These are phyloP conservation scores for Spodoptera littoralis DNA, from an alignment of 2,888 invertebrate genomes.

Conservation along the genomic window DNA sequence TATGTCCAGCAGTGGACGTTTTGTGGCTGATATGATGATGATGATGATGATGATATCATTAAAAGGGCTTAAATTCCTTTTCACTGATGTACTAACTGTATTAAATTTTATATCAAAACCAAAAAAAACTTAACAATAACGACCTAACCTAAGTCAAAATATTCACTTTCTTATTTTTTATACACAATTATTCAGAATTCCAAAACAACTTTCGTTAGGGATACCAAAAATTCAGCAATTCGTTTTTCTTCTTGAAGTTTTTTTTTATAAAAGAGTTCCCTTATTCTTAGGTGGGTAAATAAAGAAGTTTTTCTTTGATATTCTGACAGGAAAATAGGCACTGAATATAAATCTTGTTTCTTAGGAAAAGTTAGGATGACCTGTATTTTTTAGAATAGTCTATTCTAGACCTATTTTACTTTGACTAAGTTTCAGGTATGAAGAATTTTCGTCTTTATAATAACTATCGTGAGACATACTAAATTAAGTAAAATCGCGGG, in stretches of 20 bases:
- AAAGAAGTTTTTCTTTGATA: constrained; percentile 48
- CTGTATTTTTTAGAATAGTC: constrained; percentile 28
- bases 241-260: constrained; percentile 19
- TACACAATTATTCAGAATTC: constrained; percentile 17
- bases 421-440: no score
- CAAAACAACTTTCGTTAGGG: constrained; percentile 27
- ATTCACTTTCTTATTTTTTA: background rate
- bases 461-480: no score
- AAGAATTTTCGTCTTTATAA: no score
- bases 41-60: no score
- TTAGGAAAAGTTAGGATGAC: constrained; percentile 17
- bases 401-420: background rate
- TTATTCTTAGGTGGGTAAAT: constrained; percentile 36
- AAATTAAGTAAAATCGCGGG: no score
- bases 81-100: no score
- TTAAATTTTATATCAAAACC: no score
- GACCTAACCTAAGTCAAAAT: no score
- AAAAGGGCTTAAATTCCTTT: no score
- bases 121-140: no score
- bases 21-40: no score
- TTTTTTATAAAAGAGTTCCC: constrained; percentile 33
- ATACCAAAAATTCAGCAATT: constrained; percentile 21
- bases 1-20: no score
- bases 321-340: constrained; percentile 45
- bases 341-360: constrained; percentile 45